Evolutionary conservation across 2,888 invertebrate genomes (phyloP).

Genomic region (Apomyelois bistriatella): DNA sequence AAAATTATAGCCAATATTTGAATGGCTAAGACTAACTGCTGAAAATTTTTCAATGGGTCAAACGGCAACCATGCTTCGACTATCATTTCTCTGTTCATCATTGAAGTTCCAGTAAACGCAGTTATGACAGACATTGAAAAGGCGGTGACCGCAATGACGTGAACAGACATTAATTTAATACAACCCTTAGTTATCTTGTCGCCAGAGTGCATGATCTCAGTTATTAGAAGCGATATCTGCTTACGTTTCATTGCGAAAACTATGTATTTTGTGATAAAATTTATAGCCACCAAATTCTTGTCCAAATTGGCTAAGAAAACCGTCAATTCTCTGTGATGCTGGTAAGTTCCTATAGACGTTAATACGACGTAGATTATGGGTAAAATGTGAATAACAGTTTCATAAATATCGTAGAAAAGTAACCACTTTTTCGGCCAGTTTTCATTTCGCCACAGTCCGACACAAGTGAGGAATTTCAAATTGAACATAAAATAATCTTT

Average conservation of each 20-base stretch:
- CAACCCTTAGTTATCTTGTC: constrained; percentile 42
- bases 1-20: constrained; percentile 42
- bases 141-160: constrained; percentile 34
- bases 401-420: constrained; percentile 44
- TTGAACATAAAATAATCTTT: constrained; percentile 34
- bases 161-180: constrained; percentile 42
- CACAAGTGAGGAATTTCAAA: constrained; percentile 47
- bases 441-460: constrained; percentile 57
- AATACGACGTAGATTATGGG: constrained; percentile 37
- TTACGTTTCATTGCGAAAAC: constrained; percentile 43
- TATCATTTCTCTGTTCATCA: constrained; percentile 46
- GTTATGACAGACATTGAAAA: constrained; percentile 31
- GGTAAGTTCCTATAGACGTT: constrained; percentile 45
- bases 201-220: constrained; percentile 48
- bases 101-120: constrained; percentile 38
- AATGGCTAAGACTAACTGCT: constrained; percentile 38
- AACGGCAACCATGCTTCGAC: constrained; percentile 65
- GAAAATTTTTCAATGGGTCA: constrained; percentile 40
- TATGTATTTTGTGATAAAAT: constrained; percentile 49
- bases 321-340: constrained; percentile 33
- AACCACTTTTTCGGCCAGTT: constrained; percentile 29
- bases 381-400: constrained; percentile 34
- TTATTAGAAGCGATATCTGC: constrained; percentile 39
- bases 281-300: constrained; percentile 46
- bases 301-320: constrained; percentile 49